These are phyloP conservation scores for Phytoseiulus persimilis DNA, from an alignment of 2,888 invertebrate genomes.

Conservation along the genomic window DNA sequence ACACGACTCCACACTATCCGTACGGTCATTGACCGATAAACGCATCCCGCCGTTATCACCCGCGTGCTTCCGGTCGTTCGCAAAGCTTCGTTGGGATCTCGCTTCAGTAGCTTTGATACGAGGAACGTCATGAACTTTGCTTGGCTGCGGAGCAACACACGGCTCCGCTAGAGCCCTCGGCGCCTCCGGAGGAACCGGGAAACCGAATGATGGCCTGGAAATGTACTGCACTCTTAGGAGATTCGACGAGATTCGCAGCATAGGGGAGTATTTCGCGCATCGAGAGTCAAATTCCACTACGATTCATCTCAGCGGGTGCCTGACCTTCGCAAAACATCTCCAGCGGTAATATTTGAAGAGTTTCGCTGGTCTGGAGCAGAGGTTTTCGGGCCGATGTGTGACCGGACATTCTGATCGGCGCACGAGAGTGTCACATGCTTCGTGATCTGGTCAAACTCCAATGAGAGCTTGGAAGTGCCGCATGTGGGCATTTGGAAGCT, in stretches of 20 bases:
- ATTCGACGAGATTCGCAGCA: too few species aligned
- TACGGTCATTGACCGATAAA: background rate
- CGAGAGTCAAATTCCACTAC: too few species aligned
- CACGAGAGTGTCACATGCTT: constrained; percentile 18
- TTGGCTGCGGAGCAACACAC: background rate
- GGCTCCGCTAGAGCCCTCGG: background rate
- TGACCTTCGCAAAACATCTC: background rate
- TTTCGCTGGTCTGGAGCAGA: background rate
- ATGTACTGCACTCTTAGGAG: too few species aligned
- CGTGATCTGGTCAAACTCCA: constrained; percentile 12
- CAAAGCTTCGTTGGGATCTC: background rate
- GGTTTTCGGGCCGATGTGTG: background rate
- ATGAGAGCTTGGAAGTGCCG: constrained; percentile 1
- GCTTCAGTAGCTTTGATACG: background rate
- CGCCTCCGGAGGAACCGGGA: background rate
- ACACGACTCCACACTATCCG: background rate
- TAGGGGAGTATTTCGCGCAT: too few species aligned
- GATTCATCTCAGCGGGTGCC: background rate
- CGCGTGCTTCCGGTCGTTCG: background rate
- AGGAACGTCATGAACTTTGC: background rate
- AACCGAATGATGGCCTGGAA: background rate
- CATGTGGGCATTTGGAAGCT: constrained; percentile 30
- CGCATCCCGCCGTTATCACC: background rate
- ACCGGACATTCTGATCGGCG: background rate
- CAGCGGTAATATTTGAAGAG: background rate